These are phyloP conservation scores for Aptenodytes patagonicus DNA, from an alignment of 2,113 vertebrate genomes.

Conservation along the genomic window DNA sequence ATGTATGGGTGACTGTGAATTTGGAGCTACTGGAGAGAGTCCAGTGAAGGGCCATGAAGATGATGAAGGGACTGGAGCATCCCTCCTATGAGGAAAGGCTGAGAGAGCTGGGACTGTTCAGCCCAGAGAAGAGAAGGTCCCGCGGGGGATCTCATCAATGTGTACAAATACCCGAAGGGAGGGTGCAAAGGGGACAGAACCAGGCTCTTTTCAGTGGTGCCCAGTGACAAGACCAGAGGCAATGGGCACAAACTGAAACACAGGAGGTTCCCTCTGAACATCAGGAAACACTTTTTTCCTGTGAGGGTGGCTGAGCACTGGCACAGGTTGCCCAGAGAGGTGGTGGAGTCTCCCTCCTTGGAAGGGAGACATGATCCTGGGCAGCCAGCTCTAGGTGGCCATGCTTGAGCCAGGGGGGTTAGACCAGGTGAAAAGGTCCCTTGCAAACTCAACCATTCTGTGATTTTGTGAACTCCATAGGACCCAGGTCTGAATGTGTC, in stretches of 20 bases:
- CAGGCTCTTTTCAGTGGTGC: not conserved
- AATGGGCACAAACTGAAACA: not conserved
- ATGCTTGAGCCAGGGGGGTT: not conserved
- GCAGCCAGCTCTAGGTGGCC: accelerated
- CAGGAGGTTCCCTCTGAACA: not conserved
- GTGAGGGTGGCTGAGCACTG: not conserved
- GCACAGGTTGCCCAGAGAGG: not conserved
- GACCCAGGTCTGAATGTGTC: not conserved
- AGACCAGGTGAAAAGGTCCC: not conserved
- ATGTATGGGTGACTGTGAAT: not conserved
- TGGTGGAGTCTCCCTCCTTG: not conserved
- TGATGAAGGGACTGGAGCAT: not conserved
- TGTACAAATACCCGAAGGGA: not conserved
- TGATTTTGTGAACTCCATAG: not conserved
- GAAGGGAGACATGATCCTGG: not conserved
- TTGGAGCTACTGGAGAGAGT: not conserved
- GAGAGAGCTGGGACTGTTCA: not conserved
- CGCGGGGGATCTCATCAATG: not conserved
- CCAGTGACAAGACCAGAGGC: not conserved
- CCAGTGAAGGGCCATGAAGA: not conserved
- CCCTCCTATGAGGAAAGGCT: not conserved
- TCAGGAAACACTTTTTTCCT: not conserved
- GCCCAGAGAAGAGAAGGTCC: not conserved
- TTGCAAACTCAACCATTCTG: not conserved
- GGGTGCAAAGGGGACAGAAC: not conserved